Conservation (phyloP, 1,140 invertebrate species). For the Drosophila parvula region DNA sequence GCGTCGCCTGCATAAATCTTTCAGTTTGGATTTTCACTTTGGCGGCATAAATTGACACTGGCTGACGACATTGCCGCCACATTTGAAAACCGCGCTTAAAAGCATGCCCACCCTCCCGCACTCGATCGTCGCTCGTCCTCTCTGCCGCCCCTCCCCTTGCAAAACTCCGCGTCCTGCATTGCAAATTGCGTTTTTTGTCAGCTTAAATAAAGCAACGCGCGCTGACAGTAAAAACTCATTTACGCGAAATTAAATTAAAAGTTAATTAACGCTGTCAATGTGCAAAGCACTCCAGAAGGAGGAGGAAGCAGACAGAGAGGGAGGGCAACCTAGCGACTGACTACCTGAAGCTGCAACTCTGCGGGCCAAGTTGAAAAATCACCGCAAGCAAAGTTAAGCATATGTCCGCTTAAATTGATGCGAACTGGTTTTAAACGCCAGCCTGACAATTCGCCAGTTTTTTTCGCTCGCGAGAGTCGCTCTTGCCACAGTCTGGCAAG, state of each 20-base stretch:
- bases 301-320: neutral
- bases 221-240: conserved; percentile 82
- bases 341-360: conserved; percentile 58
- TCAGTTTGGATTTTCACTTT: conserved; percentile 82
- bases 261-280: conserved; percentile 83
- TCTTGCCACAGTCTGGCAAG: conserved; percentile 25
- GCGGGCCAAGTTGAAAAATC: conserved; percentile 76
- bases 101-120: conserved; percentile 40
- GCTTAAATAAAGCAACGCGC: conserved; percentile 69
- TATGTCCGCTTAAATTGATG: conserved; percentile 77
- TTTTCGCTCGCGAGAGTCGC: conserved; percentile 14
- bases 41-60: conserved; percentile 81
- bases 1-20: conserved; percentile 72
- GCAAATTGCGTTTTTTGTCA: conserved; percentile 66
- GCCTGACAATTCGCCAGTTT: conserved; percentile 70
- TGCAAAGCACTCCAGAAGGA: conserved; percentile 72
- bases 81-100: conserved; percentile 79
- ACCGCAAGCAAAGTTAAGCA: conserved; percentile 79
- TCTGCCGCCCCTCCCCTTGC: conserved; percentile 23
- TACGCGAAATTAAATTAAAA: conserved; percentile 83
- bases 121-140: neutral
- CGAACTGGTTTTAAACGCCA: conserved; percentile 77
- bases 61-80: conserved; percentile 60
- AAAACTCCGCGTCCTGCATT: conserved; percentile 48
- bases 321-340: conserved; percentile 3